phyloP scores from a whole-genome alignment of 2,113 vertebrate species.

The Sminthopsis crassicaudata region DNA sequence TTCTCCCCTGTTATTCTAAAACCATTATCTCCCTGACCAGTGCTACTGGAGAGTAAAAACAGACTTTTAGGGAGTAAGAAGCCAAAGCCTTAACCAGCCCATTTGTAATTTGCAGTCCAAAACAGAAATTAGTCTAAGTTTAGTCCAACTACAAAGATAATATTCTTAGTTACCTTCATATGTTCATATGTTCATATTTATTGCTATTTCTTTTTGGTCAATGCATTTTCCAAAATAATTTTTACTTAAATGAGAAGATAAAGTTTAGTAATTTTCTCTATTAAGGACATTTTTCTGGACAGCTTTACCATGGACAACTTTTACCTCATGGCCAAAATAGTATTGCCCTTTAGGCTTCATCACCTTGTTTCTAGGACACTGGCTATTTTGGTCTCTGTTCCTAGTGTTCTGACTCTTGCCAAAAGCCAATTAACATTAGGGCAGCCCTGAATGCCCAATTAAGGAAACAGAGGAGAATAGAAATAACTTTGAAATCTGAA shows the following conservation, averaged over 20 bases:
- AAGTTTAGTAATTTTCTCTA: neutral
- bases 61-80: neutral
- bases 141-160: neutral
- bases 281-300: neutral
- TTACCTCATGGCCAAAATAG: neutral
- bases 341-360: neutral
- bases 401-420: neutral
- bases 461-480: neutral
- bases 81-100: neutral
- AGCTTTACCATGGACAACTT: neutral
- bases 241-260: constrained; percentile 23
- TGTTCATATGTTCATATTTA: neutral
- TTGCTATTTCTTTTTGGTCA: neutral
- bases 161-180: neutral
- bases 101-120: neutral
- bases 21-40: neutral
- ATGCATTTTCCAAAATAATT: neutral
- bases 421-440: neutral
- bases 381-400: constrained; percentile 15
- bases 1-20: neutral
- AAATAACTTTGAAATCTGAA: neutral
- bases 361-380: neutral
- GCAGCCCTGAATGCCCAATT: neutral
- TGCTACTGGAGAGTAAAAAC: neutral
- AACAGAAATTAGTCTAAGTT: neutral